Evolutionary conservation across 2,797 vertebrate species (phyloP).

Genomic region (Morelia viridis): DNA sequence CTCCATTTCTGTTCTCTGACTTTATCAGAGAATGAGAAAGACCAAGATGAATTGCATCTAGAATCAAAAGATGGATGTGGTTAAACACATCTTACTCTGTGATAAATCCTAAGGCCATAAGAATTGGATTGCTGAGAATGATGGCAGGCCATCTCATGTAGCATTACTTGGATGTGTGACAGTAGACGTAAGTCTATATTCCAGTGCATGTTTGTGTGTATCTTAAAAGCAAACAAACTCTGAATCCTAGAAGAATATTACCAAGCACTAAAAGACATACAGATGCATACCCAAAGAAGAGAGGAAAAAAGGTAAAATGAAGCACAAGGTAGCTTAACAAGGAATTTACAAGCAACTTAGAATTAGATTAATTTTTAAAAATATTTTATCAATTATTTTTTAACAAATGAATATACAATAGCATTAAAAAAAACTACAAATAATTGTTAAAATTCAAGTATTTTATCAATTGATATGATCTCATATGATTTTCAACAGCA

Average conservation of each 20-base stretch:
- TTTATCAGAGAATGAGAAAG: neutral
- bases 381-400: neutral
- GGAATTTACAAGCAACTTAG: neutral
- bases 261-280: neutral
- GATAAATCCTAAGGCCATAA: neutral
- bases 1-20: slow-evolving; percentile 3
- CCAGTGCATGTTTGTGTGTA: neutral
- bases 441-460: neutral
- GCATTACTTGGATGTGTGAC: neutral
- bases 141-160: neutral
- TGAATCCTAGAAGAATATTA: neutral
- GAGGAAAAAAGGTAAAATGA: neutral
- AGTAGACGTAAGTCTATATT: neutral
- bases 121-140: neutral
- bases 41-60: slow-evolving; percentile 2
- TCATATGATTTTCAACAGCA: neutral
- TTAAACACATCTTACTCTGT: neutral
- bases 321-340: neutral
- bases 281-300: neutral
- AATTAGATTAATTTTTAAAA: neutral
- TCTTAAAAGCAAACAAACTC: neutral
- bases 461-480: neutral
- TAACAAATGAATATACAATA: neutral
- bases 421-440: neutral
- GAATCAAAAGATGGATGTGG: neutral